phyloP scores from a whole-genome alignment of 2,888 invertebrate species.

The Platypus cylindrus region DNA sequence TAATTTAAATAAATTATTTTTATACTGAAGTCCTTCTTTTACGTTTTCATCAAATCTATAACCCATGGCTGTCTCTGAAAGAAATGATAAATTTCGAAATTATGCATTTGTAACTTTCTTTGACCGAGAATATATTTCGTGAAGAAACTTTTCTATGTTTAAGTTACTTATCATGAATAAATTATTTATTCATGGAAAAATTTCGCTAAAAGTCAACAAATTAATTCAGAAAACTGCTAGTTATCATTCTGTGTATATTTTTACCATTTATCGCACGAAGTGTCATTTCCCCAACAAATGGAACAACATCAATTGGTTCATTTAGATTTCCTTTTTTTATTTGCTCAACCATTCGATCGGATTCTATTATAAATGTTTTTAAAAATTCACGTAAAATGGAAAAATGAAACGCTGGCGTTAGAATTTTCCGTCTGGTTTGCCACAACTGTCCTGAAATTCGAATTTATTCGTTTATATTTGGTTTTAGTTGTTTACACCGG shows the following conservation, averaged over 20 bases:
- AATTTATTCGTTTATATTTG: background rate
- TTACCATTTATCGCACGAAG: constrained; percentile 44
- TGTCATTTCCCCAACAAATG: constrained; percentile 38
- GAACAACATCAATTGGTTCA: constrained; percentile 33
- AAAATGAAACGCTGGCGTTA: constrained; percentile 20
- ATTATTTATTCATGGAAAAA: no score
- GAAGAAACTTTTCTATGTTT: no score
- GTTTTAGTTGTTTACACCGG: background rate
- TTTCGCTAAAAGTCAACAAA: no score
- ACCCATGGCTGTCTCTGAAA: constrained; percentile 24
- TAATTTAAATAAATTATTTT: constrained; percentile 18
- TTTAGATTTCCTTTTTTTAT: constrained; percentile 17
- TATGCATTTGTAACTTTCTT: no score
- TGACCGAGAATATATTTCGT: no score
- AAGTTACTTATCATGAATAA: no score
- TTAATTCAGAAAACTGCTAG: no score
- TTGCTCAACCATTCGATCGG: constrained; percentile 7
- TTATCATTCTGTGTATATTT: constrained; percentile 6
- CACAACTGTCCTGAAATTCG: constrained; percentile 14
- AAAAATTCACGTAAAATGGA: constrained; percentile 17
- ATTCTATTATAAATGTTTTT: constrained; percentile 14
- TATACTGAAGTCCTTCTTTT: constrained; percentile 18
- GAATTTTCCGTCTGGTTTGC: constrained; percentile 18
- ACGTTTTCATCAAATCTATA: constrained; percentile 16
- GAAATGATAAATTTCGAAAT: no score